phyloP scores from a whole-genome alignment of 35 echinoderm and acorn worm species.

The Apostichopus japonicus region DNA sequence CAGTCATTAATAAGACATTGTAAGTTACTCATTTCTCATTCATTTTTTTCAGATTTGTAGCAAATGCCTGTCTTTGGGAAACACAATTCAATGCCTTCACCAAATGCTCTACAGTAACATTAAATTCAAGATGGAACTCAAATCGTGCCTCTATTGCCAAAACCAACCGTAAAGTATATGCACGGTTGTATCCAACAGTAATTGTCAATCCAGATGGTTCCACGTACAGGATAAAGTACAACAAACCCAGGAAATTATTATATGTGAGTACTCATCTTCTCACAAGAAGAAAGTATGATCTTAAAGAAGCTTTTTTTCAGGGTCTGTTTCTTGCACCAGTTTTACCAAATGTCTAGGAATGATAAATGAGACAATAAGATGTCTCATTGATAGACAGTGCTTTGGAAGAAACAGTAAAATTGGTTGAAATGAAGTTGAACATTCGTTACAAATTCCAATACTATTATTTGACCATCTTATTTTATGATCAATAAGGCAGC shows the following conservation, averaged over 20 bases:
- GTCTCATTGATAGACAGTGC: too few species aligned
- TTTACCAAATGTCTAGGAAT: too few species aligned
- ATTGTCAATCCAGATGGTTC: slow-evolving; percentile 98
- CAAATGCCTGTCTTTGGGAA: not conserved
- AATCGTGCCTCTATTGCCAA: slow-evolving; percentile 85
- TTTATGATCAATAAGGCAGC: too few species aligned
- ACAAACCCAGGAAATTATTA: slow-evolving; percentile 90
- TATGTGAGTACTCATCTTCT: slow-evolving; percentile 62
- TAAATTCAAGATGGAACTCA: slow-evolving; percentile 71
- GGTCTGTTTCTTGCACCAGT: too few species aligned
- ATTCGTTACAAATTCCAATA: too few species aligned
- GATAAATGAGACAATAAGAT: too few species aligned
- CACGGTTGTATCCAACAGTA: slow-evolving; percentile 80
- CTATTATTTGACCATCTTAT: too few species aligned
- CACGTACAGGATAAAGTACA: slow-evolving; percentile 84
- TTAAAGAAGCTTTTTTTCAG: too few species aligned
- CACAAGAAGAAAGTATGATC: too few species aligned
- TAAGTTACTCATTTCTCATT: not conserved
- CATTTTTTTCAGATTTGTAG: not conserved
- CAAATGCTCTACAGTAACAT: not conserved
- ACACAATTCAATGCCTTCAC: not conserved
- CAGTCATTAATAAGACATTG: too few species aligned
- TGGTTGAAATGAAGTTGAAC: too few species aligned
- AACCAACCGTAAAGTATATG: slow-evolving; percentile 91
- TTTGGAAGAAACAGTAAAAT: too few species aligned